Percentiles rank a stretch among this genome's conserved stretches.
Evolutionary conservation across 2,113 vertebrate species (phyloP).

Genomic region (Coturnix japonica): DNA sequence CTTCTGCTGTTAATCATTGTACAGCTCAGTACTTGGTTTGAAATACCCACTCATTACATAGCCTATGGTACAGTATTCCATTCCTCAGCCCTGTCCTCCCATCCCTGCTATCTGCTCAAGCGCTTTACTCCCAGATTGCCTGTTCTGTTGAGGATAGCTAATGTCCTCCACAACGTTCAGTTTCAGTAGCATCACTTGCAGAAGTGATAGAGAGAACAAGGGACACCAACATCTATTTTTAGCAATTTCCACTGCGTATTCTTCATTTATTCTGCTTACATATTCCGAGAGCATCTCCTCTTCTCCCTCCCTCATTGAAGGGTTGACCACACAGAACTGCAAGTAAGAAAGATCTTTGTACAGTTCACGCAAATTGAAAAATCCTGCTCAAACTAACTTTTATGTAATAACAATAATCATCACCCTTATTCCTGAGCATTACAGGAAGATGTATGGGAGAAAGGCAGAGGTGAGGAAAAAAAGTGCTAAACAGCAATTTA

Average conservation of each 20-base stretch:
- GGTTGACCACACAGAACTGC: fast-evolving
- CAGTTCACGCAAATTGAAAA: background rate
- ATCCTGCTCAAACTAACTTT: background rate
- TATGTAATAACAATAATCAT: background rate
- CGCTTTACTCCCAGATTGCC: background rate
- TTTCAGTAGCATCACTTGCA: background rate
- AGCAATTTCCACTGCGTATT: fast-evolving
- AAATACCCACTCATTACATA: background rate
- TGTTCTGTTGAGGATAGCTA: background rate
- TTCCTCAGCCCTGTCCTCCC: background rate
- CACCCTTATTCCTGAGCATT: background rate
- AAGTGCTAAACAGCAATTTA: background rate
- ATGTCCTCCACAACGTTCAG: background rate
- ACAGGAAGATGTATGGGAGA: background rate
- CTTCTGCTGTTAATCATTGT: background rate
- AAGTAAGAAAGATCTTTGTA: background rate
- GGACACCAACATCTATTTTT: background rate
- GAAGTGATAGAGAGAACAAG: background rate
- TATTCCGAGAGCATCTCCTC: background rate
- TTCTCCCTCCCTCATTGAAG: background rate
- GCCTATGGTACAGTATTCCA: background rate
- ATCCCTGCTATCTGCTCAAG: background rate
- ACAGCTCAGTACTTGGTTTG: background rate
- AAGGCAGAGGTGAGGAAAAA: background rate
- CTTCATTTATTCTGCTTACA: background rate